These are phyloP conservation scores for Aphrocallistes beatrix DNA, from an alignment of 37 sponge, comb jelly and placozoan species.

Conservation along the genomic window DNA sequence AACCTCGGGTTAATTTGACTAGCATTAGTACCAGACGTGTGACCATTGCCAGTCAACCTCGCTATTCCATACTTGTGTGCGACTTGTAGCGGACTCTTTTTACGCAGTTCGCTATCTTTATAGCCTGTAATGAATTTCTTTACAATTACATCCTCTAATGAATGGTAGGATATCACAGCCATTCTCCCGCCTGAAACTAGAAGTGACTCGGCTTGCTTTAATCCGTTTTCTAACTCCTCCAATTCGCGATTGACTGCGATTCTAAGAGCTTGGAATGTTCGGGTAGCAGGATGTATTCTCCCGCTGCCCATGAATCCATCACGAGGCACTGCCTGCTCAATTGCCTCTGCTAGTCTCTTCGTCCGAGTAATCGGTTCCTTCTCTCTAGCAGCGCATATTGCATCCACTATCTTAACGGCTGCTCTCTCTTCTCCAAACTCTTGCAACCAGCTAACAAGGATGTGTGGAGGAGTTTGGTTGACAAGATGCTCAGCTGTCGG, in stretches of 20 bases:
- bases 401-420: not conserved
- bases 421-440: conserved; percentile 35
- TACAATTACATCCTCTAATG: conserved; percentile 37
- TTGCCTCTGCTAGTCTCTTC: not conserved
- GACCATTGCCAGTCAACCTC: not conserved
- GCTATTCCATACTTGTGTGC: not conserved
- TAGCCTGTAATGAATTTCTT: conserved; percentile 21
- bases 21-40: not conserved
- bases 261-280: conserved; percentile 38
- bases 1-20: not conserved
- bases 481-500: conserved; percentile 23
- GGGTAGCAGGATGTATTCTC: conserved; percentile 28
- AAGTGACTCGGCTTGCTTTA: not conserved
- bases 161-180: conserved; percentile 33
- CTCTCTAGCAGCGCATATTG: conserved; percentile 20
- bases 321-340: conserved; percentile 7
- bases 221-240: conserved; percentile 20
- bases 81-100: not conserved
- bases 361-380: conserved; percentile 12
- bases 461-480: not conserved
- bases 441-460: not conserved
- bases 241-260: conserved; percentile 27
- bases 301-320: conserved; percentile 18
- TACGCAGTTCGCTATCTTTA: not conserved
- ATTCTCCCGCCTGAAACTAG: conserved; percentile 21